Percentiles rank a stretch among this genome's conserved stretches.
phyloP scores from a whole-genome alignment of 2,797 vertebrate genomes.

The Mustela erminea region DNA sequence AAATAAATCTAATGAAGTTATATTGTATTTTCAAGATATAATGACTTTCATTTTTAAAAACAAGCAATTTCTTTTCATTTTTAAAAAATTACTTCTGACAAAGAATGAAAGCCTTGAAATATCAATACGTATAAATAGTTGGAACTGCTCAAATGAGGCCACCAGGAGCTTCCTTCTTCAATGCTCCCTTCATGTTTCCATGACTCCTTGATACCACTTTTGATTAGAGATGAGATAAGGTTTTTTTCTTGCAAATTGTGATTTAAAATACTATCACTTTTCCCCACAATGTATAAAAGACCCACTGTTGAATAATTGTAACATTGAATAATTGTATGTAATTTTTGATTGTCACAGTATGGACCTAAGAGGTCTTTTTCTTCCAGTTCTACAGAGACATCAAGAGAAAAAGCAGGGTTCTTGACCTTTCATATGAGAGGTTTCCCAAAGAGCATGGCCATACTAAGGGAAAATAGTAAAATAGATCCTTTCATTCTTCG shows the following conservation, averaged over 20 bases:
- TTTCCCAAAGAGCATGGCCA: not conserved
- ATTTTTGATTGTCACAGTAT: not conserved
- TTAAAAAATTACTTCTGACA: not conserved
- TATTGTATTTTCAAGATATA: not conserved
- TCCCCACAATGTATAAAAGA: not conserved
- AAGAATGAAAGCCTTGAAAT: not conserved
- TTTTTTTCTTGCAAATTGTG: not conserved
- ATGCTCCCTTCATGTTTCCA: not conserved
- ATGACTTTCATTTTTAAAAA: not conserved
- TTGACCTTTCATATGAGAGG: not conserved
- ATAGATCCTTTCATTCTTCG: not conserved
- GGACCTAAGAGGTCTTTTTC: not conserved
- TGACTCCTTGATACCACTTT: not conserved
- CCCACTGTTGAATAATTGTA: not conserved
- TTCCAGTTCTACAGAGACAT: not conserved
- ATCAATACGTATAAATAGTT: not conserved
- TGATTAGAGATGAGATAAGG: not conserved
- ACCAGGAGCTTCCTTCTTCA: not conserved
- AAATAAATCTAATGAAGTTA: not conserved
- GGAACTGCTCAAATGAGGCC: not conserved
- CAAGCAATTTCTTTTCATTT: not conserved
- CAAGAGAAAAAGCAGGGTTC: not conserved
- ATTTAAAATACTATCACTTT: not conserved
- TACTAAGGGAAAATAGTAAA: slow-evolving; percentile 18
- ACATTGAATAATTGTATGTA: not conserved